These are phyloP conservation scores for Hypselothyrea guttata DNA, from an alignment of 2,888 invertebrate species.

Conservation along the genomic window DNA sequence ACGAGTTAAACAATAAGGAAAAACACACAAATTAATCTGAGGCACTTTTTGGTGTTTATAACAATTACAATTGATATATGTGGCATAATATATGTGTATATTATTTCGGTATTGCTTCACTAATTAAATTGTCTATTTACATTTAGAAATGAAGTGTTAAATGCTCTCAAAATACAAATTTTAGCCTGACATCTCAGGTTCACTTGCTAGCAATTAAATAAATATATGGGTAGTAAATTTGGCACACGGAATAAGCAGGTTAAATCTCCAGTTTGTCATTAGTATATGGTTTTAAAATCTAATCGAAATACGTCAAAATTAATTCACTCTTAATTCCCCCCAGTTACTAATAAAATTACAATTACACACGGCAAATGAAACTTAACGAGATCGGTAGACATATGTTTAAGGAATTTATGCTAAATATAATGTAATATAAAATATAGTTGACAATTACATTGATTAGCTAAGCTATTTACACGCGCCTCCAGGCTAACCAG, in stretches of 20 bases:
- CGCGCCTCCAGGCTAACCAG: constrained; percentile 14
- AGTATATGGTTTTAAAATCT: constrained; percentile 21
- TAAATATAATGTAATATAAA: constrained; percentile 12
- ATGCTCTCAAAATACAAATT: constrained; percentile 13
- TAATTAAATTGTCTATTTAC: constrained; percentile 43
- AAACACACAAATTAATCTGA: constrained; percentile 75
- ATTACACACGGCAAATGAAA: constrained; percentile 59
- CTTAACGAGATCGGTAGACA: constrained; percentile 66
- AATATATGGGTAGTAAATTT: constrained; percentile 48
- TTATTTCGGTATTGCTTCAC: constrained; percentile 44
- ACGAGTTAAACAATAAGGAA: constrained; percentile 56
- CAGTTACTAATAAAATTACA: too few relatives aligned
- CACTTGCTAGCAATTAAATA: constrained; percentile 18
- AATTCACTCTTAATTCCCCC: too few relatives aligned
- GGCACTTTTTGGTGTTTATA: constrained; percentile 81
- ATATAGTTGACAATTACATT: constrained; percentile 10
- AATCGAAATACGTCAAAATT: constrained; percentile 36
- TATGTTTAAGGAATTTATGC: constrained; percentile 6
- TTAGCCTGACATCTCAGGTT: constrained; percentile 14
- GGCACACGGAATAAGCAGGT: constrained; percentile 56
- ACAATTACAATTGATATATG: constrained; percentile 51
- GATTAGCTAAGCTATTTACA: constrained; percentile 47
- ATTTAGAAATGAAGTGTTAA: constrained; percentile 38
- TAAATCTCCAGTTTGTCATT: constrained; percentile 16
- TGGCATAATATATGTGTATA: constrained; percentile 21